Base-by-base conservation (phyloP, 2,888 invertebrate species). In the Andricus quercusramuli region DNA sequence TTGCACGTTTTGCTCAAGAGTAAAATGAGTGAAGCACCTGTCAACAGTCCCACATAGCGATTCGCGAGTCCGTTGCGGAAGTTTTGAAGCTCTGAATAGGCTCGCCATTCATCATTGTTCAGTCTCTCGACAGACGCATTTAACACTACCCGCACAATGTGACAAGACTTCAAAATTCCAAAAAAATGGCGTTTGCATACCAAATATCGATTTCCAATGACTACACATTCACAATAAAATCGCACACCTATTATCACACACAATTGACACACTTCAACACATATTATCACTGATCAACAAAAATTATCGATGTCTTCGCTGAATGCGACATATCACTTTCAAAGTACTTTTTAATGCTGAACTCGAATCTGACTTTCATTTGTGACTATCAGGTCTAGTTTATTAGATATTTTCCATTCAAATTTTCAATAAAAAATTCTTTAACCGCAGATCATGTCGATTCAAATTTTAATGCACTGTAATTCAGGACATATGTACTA, bases 71-170 rank as follows among this genome's bases (percentile, higher is more conserved):
- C 79, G 78, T 70, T 77, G 62, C 78, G 76, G 66, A 80, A 79
- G 62, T 80, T 77, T 74, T 70, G 62, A 80, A 82, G 56, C 80
- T 82, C 44, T 80, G 79, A 82, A 80, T 74, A 56, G 51, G 56
- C 56, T 74, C 56, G 32, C 51, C 74, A 74, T 80, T 59, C 65
- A 62, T 83, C 80, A 81, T 85, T 83, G 79, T 82, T 82, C 62
- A 76, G 44, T 67, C 56, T 78, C 79, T 82, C 70, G 79, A 37
- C 74, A 74, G 74, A 37, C 74, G 51, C 29, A 74, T 74, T 74
- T 56, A 56, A 51, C 32, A 32, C 74, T 56, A 32, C 51, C 56
- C 74, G 51, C 74, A 56, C 32, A 74, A 74, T 56, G 51, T 22
- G 51, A 32, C 29, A 51, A 74, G 29, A 32, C 51, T 51, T 74